phyloP scores from a whole-genome alignment of 2,113 vertebrate species.

The Sebastes fasciatus region DNA sequence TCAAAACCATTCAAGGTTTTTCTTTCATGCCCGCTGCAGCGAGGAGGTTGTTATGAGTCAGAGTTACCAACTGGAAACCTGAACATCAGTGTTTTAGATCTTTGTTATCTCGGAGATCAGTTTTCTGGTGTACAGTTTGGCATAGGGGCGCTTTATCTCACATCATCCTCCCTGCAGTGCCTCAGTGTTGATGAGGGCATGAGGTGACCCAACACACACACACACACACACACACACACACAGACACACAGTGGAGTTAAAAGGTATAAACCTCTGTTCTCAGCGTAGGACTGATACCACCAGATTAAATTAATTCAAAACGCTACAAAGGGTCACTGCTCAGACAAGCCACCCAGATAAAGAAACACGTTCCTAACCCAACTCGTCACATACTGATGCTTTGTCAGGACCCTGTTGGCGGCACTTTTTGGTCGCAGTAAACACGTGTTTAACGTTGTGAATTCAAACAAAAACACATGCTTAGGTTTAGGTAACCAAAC shows the following conservation, averaged over 20 bases:
- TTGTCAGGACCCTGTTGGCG: too few species aligned
- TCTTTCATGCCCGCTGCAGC: slow-evolving; percentile 59
- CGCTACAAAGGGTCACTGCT: slow-evolving; percentile 36
- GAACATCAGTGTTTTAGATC: slow-evolving; percentile 57
- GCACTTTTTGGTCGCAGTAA: too few species aligned
- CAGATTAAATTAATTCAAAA: slow-evolving; percentile 39
- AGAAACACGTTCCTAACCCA: not conserved
- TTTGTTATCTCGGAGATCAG: slow-evolving; percentile 75
- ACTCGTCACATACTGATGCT: too few species aligned
- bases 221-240: slow-evolving; percentile 5
- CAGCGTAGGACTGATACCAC: not conserved
- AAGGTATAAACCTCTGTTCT: not conserved
- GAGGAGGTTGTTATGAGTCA: slow-evolving; percentile 57
- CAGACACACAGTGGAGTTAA: not conserved
- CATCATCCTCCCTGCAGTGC: slow-evolving; percentile 52
- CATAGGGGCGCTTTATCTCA: slow-evolving; percentile 75
- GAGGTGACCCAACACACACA: slow-evolving; percentile 25
- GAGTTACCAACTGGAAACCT: slow-evolving; percentile 62
- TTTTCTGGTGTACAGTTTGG: slow-evolving; percentile 71
- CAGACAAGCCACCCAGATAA: slow-evolving; percentile 19
- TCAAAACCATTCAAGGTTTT: slow-evolving; percentile 59
- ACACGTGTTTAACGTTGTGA: too few species aligned
- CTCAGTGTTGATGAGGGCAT: slow-evolving; percentile 51
- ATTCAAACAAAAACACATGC: too few species aligned
- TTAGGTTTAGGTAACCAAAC: too few species aligned